Percentiles rank a stretch among this genome's conserved stretches.
phyloP scores from a whole-genome alignment of 1,140 invertebrate species.

The Ylistrum balloti region DNA sequence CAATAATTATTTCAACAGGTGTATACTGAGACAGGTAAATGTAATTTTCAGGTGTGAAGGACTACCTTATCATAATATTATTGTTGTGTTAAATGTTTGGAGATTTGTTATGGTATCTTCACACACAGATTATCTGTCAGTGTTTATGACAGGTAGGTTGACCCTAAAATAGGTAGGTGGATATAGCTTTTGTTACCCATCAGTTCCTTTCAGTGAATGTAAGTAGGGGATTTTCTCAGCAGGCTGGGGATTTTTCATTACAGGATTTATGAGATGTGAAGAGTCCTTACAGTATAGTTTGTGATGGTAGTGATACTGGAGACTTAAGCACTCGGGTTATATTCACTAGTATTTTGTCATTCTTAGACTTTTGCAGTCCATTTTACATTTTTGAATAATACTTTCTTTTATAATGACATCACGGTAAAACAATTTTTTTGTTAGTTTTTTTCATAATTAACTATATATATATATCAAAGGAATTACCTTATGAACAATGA shows the following conservation, averaged over 20 bases:
- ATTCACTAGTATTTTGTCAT: too few relatives aligned
- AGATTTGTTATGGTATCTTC: neutral
- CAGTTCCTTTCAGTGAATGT: neutral
- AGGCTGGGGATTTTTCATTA: neutral
- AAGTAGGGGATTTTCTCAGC: slow-evolving; percentile 32
- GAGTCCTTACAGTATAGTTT: too few relatives aligned
- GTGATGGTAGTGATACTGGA: too few relatives aligned
- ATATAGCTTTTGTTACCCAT: neutral
- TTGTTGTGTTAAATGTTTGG: neutral
- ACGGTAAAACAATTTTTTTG: too few relatives aligned
- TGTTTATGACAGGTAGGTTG: neutral
- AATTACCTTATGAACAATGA: too few relatives aligned
- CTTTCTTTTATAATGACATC: too few relatives aligned
- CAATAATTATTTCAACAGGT: slow-evolving; percentile 19
- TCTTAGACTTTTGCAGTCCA: too few relatives aligned
- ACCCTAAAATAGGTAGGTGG: neutral
- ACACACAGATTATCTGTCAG: neutral
- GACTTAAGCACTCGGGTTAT: too few relatives aligned
- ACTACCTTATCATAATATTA: slow-evolving; percentile 24
- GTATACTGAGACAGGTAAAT: neutral
- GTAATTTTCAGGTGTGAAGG: neutral
- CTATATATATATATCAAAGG: too few relatives aligned
- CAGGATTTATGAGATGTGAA: slow-evolving; percentile 30
- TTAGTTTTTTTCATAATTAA: too few relatives aligned
- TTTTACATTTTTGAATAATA: too few relatives aligned